Percentiles rank a stretch among this genome's conserved stretches.
Evolutionary conservation across 2,113 vertebrate species (phyloP).

Genomic region (Hydrochoerus hydrochaeris): DNA sequence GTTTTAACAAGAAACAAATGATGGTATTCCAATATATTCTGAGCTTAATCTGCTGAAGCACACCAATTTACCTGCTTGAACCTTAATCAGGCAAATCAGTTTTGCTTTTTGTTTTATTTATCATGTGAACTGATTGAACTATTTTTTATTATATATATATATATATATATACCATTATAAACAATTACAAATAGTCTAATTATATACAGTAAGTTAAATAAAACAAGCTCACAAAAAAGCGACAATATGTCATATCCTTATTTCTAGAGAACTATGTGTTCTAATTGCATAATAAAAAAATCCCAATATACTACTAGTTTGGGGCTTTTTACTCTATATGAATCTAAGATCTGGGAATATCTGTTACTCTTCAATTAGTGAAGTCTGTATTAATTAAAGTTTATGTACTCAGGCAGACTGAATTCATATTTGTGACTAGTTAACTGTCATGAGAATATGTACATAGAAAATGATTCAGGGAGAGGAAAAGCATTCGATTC

Average conservation of each 20-base stretch:
- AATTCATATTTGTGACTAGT: slow-evolving; percentile 44
- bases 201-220: not conserved
- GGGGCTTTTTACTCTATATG: slow-evolving; percentile 22
- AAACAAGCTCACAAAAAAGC: slow-evolving; percentile 27
- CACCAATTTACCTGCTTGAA: not conserved
- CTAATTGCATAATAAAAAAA: not conserved
- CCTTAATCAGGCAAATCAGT: not conserved
- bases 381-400: slow-evolving; percentile 32
- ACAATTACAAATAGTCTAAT: slow-evolving; percentile 28
- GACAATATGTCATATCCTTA: not conserved
- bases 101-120: slow-evolving; percentile 23
- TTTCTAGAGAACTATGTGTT: slow-evolving; percentile 4
- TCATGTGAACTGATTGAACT: not conserved
- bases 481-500: not conserved
- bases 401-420: not conserved
- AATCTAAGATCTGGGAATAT: not conserved
- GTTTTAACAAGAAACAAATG: slow-evolving; percentile 42
- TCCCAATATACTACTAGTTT: not conserved
- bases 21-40: not conserved
- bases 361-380: slow-evolving; percentile 19
- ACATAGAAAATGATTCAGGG: slow-evolving; percentile 2
- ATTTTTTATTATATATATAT: not conserved
- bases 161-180: not conserved
- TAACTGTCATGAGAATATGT: slow-evolving; percentile 32
- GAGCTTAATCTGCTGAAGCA: not conserved